Evolutionary conservation across 2,888 invertebrate genomes (phyloP).

Genomic region (Caenorhabditis zanzibari): DNA sequence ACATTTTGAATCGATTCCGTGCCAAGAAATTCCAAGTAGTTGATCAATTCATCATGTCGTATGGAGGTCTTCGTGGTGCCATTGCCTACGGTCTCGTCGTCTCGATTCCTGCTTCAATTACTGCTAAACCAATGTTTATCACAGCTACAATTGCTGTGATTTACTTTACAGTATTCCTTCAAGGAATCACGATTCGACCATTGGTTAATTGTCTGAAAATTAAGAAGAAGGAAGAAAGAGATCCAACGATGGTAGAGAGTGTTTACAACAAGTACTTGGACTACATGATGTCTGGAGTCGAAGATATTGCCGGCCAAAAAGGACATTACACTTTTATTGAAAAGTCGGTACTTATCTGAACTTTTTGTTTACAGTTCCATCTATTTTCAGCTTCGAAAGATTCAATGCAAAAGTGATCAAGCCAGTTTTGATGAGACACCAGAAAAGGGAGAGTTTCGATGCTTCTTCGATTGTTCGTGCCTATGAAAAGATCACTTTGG

Average conservation of each 20-base stretch:
- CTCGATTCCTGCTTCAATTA: slow-evolving; percentile 90
- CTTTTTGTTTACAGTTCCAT: neutral
- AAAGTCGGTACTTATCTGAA: slow-evolving; percentile 63
- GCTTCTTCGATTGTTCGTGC: slow-evolving; percentile 80
- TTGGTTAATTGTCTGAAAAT: slow-evolving; percentile 50
- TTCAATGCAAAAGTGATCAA: slow-evolving; percentile 80
- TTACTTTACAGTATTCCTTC: slow-evolving; percentile 91
- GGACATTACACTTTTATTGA: slow-evolving; percentile 85
- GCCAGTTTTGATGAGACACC: slow-evolving; percentile 78
- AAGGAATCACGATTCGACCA: slow-evolving; percentile 65
- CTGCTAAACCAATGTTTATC: slow-evolving; percentile 89
- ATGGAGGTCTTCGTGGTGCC: slow-evolving; percentile 95
- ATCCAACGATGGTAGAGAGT: slow-evolving; percentile 96
- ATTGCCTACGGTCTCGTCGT: slow-evolving; percentile 95
- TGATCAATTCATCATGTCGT: slow-evolving; percentile 92
- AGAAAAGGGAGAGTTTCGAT: slow-evolving; percentile 76
- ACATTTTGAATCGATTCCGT: slow-evolving; percentile 93
- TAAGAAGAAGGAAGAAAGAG: slow-evolving; percentile 89
- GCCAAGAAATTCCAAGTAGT: slow-evolving; percentile 79
- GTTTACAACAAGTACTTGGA: slow-evolving; percentile 97
- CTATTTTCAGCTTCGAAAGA: slow-evolving; percentile 75
- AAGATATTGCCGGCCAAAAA: slow-evolving; percentile 95
- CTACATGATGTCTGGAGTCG: slow-evolving; percentile 97
- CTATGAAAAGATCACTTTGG: slow-evolving; percentile 78
- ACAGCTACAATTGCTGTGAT: slow-evolving; percentile 90